Conservation (phyloP, 2,113 vertebrate species). For the Hoplias malabaricus region DNA sequence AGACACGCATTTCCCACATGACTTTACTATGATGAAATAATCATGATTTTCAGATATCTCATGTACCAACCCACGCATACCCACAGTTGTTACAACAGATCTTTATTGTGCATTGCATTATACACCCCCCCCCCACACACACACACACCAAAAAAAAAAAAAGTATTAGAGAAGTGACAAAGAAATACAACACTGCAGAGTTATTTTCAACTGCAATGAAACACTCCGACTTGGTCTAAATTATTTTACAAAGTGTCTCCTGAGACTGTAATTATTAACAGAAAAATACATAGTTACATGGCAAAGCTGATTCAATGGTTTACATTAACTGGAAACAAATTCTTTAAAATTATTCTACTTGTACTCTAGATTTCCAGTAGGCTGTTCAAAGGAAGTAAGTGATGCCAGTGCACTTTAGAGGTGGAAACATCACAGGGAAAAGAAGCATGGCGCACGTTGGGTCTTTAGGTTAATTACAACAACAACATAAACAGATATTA, state of each 20-base stretch:
- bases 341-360: background rate
- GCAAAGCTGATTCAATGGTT: background rate
- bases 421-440: background rate
- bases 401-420: background rate
- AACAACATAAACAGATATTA: background rate
- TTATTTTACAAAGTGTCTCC: constrained; percentile 9
- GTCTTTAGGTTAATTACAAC: background rate
- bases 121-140: background rate
- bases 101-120: constrained; percentile 17
- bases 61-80: background rate
- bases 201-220: background rate
- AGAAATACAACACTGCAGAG: constrained; percentile 18
- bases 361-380: background rate
- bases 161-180: background rate
- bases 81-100: background rate
- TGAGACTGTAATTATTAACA: constrained; percentile 15
- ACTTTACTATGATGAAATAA: background rate
- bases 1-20: background rate
- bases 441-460: background rate
- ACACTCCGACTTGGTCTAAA: background rate
- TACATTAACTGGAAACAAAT: background rate
- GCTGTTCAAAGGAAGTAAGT: background rate
- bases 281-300: background rate
- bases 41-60: background rate
- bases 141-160: background rate